Evolutionary conservation across 2,888 invertebrate species (phyloP), one percentile per base, ranked within the genome.

Genomic region (Drosophila prostipennis): DNA sequence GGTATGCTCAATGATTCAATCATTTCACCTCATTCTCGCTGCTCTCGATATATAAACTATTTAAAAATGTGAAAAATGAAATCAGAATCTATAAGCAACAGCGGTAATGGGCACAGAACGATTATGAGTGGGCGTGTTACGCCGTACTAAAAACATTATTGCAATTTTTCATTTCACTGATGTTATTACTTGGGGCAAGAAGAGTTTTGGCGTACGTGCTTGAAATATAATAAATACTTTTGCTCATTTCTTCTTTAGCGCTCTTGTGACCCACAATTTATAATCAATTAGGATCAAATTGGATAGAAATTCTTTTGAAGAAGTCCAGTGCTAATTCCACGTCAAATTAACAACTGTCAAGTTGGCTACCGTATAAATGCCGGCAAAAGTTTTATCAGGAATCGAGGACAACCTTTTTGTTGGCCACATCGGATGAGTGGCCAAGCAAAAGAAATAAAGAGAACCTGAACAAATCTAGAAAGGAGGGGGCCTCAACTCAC

Each of bases 261-360:
- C 13, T 11, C 29, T 37, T 36, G 26, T 48, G 46, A 43, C 36
- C 26, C 48, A 32, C 42, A 74, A 74, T 81, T 77, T 71, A 68
- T 72, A 85, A 82, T 80, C 86, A 87, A 82, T 82, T 87, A 87
- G 67, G 78, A 73, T 77, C 59, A 85, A 79, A 74, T 48, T 63
- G 57, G 53, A 68, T 52, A 56, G 43, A 53, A 72, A 63, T 65
- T 72, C 61, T 75, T 84, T 72, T 85, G 74, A 85, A 85, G 73
- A 71, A 74, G 78, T 77, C 83, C 53, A 39, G 64, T 49, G 19
- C 58, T 52, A 37, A 42, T 74, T 74, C 63, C 65, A 46, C 71
- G 80, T 80, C 83, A 86, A 72, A 82, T 82, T 87, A 80, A 80
- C 70, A 82, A 54, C 88, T 82, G 88, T 82, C 88, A 87, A 56